Base-by-base conservation (phyloP, 2,797 vertebrate genomes). In the Acomys russatus region DNA sequence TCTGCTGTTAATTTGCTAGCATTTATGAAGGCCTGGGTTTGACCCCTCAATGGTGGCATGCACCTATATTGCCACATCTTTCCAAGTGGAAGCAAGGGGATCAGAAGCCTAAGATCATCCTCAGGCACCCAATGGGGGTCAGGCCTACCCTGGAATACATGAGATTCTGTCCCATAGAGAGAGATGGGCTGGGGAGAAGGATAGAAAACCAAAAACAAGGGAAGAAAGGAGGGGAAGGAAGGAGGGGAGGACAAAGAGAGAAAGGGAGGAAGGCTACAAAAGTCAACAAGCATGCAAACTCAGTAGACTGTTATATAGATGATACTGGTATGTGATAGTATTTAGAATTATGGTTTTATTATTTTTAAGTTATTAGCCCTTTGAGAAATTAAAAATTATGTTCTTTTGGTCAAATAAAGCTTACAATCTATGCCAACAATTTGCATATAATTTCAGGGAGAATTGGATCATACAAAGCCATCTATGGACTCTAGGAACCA, bases 311-410 rank as follows among this genome's bases (percentile, higher is more conserved):
- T 49, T 59, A 7, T 56, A 64, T 17, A 84, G 66, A 83, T 91
- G 17, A 87, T 59, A 92, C 8, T 30, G 0, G 1, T 64, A 74
- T 49, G 33, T 66, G 51, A 78, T 64, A 88, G 15, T 4, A 84
- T 63, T 9, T 84, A 44, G 28, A 74, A n/a, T 6, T 10, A 8
- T 63, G 12, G 33, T 76, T 86, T 90, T 79, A 88, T 78, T 9
- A 15, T 8, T 92, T 79, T 85, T 54, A 17, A 92, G 76, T 33
- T 84, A 30, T 23, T 78, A 0, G 2, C 6, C 4, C 33, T 88
- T 83, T 54, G 66, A 92, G n/a, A 96, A 92, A 82, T 11, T 90
- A 3, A 93, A 95, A 83, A 35, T 28, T 64, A 7, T 90, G 8
- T 6, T 33, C 90, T 94, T 76, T 96, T 79, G 33, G 15, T 25